These are phyloP conservation scores for Passer montanus DNA, from an alignment of 2,113 vertebrate genomes.

Conservation along the genomic window DNA sequence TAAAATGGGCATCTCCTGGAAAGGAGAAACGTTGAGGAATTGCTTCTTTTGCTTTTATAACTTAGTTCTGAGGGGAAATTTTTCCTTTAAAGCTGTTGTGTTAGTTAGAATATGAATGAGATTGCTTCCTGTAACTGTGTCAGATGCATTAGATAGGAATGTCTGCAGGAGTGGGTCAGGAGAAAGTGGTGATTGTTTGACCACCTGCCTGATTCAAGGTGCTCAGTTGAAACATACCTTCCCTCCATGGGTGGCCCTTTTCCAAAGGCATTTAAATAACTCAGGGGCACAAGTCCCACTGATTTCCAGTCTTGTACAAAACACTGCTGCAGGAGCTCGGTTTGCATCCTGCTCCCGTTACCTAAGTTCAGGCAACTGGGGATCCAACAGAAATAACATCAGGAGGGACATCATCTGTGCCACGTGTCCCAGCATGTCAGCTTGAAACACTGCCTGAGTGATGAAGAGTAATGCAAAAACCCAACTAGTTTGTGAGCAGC, in stretches of 20 bases:
- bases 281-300: not conserved
- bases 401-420: not conserved
- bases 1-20: not conserved
- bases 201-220: not conserved
- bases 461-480: not conserved
- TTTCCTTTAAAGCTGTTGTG: not conserved
- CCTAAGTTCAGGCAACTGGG: not conserved
- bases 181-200: not conserved
- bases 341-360: rapidly evolving
- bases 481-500: not conserved
- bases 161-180: not conserved
- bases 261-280: not conserved
- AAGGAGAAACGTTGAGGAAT: not conserved
- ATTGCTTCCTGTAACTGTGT: not conserved
- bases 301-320: not conserved
- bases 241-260: not conserved
- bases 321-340: not conserved
- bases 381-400: not conserved
- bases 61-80: not conserved
- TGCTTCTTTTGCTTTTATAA: not conserved
- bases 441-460: not conserved
- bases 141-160: not conserved
- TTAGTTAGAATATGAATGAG: not conserved
- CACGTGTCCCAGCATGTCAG: not conserved
- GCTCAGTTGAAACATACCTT: not conserved